phyloP scores from a whole-genome alignment of 2,113 vertebrate genomes.

The Cynocephalus volans region DNA sequence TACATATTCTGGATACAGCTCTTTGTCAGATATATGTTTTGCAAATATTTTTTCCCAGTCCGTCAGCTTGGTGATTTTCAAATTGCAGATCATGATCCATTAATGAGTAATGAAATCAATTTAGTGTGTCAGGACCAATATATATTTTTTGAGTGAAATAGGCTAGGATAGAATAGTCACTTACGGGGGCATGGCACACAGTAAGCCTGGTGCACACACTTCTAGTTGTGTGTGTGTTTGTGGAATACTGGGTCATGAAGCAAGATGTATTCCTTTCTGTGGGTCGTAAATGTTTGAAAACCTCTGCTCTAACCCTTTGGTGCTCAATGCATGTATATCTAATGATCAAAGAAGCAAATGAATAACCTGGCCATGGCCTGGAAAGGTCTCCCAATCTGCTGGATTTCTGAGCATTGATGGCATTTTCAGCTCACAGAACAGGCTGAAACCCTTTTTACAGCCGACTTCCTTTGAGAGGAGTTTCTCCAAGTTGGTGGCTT shows the following conservation, averaged over 20 bases:
- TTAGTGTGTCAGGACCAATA: neutral
- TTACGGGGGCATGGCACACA: neutral
- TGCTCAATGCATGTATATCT: neutral
- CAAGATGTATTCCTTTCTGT: neutral
- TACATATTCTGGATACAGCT: neutral
- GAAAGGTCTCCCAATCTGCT: neutral
- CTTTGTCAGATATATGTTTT: neutral
- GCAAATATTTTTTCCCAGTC: neutral
- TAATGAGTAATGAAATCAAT: constrained; percentile 1
- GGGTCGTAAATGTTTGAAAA: neutral
- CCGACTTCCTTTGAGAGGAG: neutral
- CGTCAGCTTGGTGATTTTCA: neutral
- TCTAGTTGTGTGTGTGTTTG: neutral
- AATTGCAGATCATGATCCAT: neutral
- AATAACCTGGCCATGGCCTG: neutral
- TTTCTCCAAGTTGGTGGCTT: neutral
- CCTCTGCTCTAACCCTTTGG: neutral
- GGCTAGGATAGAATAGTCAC: neutral
- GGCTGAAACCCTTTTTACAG: neutral
- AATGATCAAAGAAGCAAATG: constrained; percentile 11
- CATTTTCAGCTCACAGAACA: neutral
- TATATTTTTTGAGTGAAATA: neutral
- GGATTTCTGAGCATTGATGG: neutral
- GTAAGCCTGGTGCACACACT: neutral
- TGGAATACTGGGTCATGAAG: neutral